Evolutionary conservation across 1,140 invertebrate genomes (phyloP), one percentile per base, ranked within the genome.

Genomic region (Dendrolimus kikuchii): DNA sequence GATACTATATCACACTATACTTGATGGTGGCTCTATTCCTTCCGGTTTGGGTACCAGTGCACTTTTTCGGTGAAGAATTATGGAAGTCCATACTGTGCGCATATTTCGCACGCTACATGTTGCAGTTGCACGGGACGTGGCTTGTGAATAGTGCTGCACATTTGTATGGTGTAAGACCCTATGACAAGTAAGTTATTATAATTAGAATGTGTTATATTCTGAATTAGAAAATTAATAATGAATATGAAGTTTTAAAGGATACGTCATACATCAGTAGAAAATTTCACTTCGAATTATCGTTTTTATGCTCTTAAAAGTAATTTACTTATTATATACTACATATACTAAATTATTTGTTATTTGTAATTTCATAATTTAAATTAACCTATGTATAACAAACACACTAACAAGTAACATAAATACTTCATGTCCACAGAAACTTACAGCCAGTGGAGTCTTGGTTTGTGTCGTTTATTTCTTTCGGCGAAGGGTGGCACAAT

Each of bases 71-170:
- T 37, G 93, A 95, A 70, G 87, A 84, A n/a, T 78, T 80, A 5
- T 81, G 84, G 64, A 83, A 85, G 38, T 81, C 91, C 0, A 83
- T 92, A 64, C 89, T 92, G 49, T 66, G 88, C 0, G 71, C 81
- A 9, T 91, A 89, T 42, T 82, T 96, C 38, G 81, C 92, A n/a
- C 89, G 95, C 44, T 96, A 96, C 70, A 86, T 91, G 0, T 6
- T 91, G 0, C 88, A 90, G 39, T 84, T 98, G 5, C 92, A 98
- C 73, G 76, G 90, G 0, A 98, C 96, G 0, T 98, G 96, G 95
- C 83, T 94, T 4, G 95, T 98, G 2, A 98, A 98, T 78, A 95
- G 93, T 54, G 71, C 79, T 4, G 85, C 86, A 1, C 86, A 88
- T 70, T 51, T 86, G 7, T 88, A 76, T 55, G 87, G 87, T 0